Evolutionary conservation across 2,113 vertebrate genomes (phyloP), one percentile per base, ranked within the genome.

Genomic region (Paradoxurus hermaphroditus): DNA sequence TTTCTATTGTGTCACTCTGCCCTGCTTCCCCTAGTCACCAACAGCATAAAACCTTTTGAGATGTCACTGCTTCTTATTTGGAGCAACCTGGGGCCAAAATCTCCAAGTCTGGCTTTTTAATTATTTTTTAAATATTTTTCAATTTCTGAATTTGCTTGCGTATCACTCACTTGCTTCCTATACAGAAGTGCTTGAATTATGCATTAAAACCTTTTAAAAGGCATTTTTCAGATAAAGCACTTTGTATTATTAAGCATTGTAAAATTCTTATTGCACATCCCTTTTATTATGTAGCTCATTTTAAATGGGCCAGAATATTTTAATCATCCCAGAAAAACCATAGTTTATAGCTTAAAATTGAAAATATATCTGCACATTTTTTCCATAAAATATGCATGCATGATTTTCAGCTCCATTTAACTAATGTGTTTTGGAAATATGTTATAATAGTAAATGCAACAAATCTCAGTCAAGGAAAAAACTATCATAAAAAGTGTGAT

Each of bases 331-430:
- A 98, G 96, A 96, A 98, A 98, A 98, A 41, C 70, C 72, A 97
- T 98, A 97, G 97, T 98, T 98, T 98, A 97, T 97, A 97, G 97
- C 94, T 97, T 98, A 98, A 95, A 98, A 98, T 86, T 97, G 93
- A 96, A 98, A 96, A 98, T 98, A 97, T 91, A 97, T 97, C 84
- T 98, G 89, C 67, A 97, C 92, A 86, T 94, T 97, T 98, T 98
- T 96, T 86, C 97, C 88, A 97, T 98, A 98, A 99, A 98, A 98
- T 98, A 98, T 98, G 97, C 97, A 98, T 98, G 96, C 93, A 62
- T 98, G 95, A 97, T 98, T 99, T 99, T 99, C 96, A 98, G 86
- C 96, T 96, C 97, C 97, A 98, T 99, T 98, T 99, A 98, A 98
- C 98, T 98, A 98, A 99, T 97, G 94, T 98, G 93, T 98, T 99